phyloP scores from a whole-genome alignment of 2,888 invertebrate genomes.

The Agrypnus murinus region DNA sequence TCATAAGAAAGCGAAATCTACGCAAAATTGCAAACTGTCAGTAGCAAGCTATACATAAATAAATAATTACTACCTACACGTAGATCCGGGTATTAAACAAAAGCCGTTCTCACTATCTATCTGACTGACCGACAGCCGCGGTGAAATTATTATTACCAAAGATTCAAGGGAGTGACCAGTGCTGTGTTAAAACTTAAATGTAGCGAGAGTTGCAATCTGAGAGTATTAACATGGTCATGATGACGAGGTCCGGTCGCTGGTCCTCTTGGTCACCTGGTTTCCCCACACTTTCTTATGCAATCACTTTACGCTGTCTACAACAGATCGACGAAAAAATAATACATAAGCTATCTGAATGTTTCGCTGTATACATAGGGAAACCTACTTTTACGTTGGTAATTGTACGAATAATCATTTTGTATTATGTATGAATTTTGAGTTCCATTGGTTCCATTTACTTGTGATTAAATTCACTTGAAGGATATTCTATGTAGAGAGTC shows the following conservation, averaged over 20 bases:
- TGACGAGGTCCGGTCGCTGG: constrained; percentile 28
- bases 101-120: not conserved
- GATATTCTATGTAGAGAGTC: no score
- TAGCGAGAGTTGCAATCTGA: constrained; percentile 33
- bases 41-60: not conserved
- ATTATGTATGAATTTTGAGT: not conserved
- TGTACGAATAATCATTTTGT: constrained; percentile 1
- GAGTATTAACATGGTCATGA: constrained; percentile 31
- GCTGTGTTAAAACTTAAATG: constrained; percentile 7
- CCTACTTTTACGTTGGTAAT: constrained; percentile 22
- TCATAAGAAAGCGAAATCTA: constrained; percentile 3
- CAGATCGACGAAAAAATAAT: not conserved
- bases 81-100: constrained; percentile 21
- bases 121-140: not conserved
- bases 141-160: constrained; percentile 20
- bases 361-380: constrained; percentile 13
- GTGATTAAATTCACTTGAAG: no score
- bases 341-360: not conserved
- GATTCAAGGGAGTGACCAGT: constrained; percentile 14
- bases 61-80: constrained; percentile 1
- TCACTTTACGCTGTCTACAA: not conserved
- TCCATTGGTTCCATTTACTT: no score
- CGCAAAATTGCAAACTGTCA: not conserved
- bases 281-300: constrained; percentile 14
- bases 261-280: constrained; percentile 22